Evolutionary conservation across 2,797 vertebrate species (phyloP).

Genomic region (Falco berigora): DNA sequence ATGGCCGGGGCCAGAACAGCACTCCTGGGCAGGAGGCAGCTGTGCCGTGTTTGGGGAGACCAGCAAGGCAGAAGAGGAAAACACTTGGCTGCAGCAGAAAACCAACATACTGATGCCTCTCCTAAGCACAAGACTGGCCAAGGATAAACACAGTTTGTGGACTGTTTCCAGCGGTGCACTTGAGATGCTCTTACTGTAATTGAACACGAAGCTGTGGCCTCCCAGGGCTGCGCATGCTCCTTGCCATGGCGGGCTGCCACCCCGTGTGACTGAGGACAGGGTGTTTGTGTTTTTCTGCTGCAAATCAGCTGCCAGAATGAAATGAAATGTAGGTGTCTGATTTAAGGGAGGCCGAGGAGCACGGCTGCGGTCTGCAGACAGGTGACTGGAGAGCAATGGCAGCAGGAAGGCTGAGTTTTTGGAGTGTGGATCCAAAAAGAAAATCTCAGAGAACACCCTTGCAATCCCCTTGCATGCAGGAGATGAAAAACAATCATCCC

Average conservation of each 20-base stretch:
- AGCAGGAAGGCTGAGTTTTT: not conserved
- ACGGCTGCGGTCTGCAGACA: not conserved
- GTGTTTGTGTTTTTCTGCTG: not conserved
- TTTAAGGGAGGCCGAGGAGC: not conserved
- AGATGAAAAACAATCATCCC: not conserved
- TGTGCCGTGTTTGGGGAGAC: not conserved
- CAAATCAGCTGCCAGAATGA: not conserved
- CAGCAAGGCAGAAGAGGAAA: not conserved
- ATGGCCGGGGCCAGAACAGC: accelerated
- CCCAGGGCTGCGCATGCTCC: accelerated
- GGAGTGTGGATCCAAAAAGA: accelerated
- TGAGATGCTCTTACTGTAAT: not conserved
- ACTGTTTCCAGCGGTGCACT: not conserved
- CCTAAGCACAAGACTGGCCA: not conserved
- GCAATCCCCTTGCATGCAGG: accelerated
- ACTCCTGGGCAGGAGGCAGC: accelerated
- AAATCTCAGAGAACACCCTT: not conserved
- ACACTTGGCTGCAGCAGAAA: not conserved
- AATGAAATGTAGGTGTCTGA: accelerated
- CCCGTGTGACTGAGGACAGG: accelerated
- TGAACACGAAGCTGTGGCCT: not conserved
- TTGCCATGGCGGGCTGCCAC: accelerated
- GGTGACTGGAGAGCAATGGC: not conserved
- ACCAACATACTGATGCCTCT: not conserved
- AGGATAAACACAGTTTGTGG: not conserved